Evolutionary conservation across 2,113 vertebrate species (phyloP).

Genomic region (Rafetus swinhoei): DNA sequence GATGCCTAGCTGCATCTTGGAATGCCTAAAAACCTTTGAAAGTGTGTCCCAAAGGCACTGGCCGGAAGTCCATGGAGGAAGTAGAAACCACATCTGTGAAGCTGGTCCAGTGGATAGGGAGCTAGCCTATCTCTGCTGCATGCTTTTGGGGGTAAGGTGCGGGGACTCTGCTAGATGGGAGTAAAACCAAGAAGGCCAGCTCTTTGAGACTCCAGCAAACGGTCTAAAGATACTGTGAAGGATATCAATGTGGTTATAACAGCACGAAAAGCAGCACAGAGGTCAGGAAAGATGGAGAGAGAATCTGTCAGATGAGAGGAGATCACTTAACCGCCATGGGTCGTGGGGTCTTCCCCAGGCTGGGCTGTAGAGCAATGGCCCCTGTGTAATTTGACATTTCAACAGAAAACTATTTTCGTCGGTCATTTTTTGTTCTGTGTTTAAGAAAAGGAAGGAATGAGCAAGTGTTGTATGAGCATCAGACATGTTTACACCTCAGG

Average conservation of each 20-base stretch:
- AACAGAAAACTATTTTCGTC: background rate
- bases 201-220: background rate
- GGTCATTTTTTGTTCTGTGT: background rate
- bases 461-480: background rate
- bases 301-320: background rate
- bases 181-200: background rate
- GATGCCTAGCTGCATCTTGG: background rate
- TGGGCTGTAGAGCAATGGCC: background rate
- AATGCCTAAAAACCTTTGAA: background rate
- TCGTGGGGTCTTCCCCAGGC: background rate
- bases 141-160: background rate
- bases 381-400: background rate
- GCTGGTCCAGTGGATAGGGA: background rate
- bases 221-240: no score
- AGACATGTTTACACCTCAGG: background rate
- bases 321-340: background rate
- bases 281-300: background rate
- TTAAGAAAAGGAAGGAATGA: background rate
- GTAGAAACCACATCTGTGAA: background rate
- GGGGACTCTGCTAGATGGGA: background rate
- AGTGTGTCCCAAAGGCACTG: background rate
- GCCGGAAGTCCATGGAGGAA: background rate
- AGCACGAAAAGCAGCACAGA: background rate
- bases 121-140: background rate
- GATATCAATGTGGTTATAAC: background rate